These are phyloP conservation scores for Folsomia manolachei DNA, from an alignment of 2,888 invertebrate species.

Conservation along the genomic window DNA sequence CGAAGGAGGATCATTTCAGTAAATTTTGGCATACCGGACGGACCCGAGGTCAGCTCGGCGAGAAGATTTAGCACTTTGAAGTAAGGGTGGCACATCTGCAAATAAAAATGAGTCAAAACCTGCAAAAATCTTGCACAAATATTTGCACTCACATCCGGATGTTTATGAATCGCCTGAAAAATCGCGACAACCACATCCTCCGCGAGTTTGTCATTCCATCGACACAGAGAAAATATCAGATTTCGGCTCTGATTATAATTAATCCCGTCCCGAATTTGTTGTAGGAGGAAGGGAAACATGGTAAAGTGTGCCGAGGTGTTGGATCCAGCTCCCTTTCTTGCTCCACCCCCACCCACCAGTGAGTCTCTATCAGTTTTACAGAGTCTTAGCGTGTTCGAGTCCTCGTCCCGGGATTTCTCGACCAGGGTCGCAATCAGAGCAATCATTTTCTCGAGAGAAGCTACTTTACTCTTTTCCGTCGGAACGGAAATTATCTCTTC, in stretches of 20 bases:
- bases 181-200: conserved; percentile 85
- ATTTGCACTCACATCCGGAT: conserved; percentile 76
- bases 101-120: conserved; percentile 43
- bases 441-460: conserved; percentile 93
- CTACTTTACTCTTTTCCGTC: conserved; percentile 77
- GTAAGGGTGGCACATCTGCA: conserved; percentile 78
- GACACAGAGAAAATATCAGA: conserved; percentile 83
- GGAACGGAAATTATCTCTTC: conserved; percentile 65
- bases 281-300: conserved; percentile 84
- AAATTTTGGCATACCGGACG: conserved; percentile 83
- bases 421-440: conserved; percentile 82
- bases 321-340: neutral
- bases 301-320: neutral
- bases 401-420: conserved; percentile 78
- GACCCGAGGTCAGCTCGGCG: conserved; percentile 72
- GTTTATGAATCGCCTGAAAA: conserved; percentile 84
- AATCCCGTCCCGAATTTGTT: conserved; percentile 89
- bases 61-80: conserved; percentile 85
- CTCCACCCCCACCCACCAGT: neutral
- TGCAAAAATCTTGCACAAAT: no score
- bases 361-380: conserved; percentile 57
- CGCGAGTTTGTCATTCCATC: conserved; percentile 86
- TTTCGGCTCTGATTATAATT: conserved; percentile 88
- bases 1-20: conserved; percentile 82
- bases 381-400: conserved; percentile 65